Conservation (phyloP, 2,888 invertebrate genomes). For the Amblyjoppa fuscipennis region DNA sequence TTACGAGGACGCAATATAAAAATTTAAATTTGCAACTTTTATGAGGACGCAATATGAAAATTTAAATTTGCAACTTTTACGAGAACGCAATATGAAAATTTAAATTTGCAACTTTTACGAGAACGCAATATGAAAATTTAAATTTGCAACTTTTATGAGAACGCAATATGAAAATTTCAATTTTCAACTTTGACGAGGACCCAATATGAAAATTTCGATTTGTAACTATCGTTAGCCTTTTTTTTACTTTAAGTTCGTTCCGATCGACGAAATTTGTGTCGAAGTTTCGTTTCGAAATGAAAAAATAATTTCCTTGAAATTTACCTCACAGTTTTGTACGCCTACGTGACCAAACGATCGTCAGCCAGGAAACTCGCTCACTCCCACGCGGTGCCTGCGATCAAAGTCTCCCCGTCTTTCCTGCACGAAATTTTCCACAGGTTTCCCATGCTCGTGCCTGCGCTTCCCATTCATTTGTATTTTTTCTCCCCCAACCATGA, state of each 20-base stretch:
- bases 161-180: too few relatives aligned
- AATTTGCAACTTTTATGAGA: too few relatives aligned
- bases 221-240: too few relatives aligned
- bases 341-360: background rate
- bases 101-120: too few relatives aligned
- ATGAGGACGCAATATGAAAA: too few relatives aligned
- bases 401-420: slow-evolving; percentile 26
- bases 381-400: slow-evolving; percentile 47
- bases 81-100: too few relatives aligned
- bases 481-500: slow-evolving; percentile 14
- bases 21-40: too few relatives aligned
- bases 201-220: too few relatives aligned
- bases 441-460: slow-evolving; percentile 54
- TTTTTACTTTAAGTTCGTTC: background rate
- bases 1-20: too few relatives aligned
- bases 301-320: background rate
- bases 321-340: background rate
- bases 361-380: slow-evolving; percentile 22
- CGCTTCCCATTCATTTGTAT: slow-evolving; percentile 10
- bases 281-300: background rate
- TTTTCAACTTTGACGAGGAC: too few relatives aligned
- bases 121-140: too few relatives aligned
- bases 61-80: too few relatives aligned
- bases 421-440: slow-evolving; percentile 45
- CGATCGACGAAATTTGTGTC: background rate